Percentiles rank a stretch among this genome's conserved stretches.
Evolutionary conservation across 2,797 vertebrate genomes (phyloP).

Genomic region (Choloepus didactylus): DNA sequence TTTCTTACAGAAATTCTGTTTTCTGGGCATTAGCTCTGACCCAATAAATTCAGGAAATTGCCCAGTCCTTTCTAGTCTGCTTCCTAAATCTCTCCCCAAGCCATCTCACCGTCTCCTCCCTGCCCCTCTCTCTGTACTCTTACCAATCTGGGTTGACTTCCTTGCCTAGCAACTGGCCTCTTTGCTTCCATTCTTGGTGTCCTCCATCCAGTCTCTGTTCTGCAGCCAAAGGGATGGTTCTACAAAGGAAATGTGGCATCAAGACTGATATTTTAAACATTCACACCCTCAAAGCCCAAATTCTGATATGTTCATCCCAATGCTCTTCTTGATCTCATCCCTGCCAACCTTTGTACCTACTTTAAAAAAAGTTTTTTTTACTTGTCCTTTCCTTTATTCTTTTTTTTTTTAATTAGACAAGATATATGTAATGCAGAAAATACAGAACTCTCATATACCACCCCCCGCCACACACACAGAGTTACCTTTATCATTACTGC

Average conservation of each 20-base stretch:
- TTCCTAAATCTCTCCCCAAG: background rate
- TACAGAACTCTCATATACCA: too few relatives aligned
- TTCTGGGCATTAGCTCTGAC: background rate
- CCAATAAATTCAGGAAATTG: background rate
- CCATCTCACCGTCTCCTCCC: background rate
- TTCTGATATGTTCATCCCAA: background rate
- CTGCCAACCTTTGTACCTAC: background rate
- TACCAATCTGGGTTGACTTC: background rate
- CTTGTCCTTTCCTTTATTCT: too few relatives aligned
- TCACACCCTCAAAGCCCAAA: background rate
- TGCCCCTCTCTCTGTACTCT: rapidly evolving
- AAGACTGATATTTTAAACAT: background rate
- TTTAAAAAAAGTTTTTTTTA: too few relatives aligned
- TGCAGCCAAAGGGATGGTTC: background rate
- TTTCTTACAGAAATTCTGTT: conserved; percentile 2
- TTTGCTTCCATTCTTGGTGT: background rate
- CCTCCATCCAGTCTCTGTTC: background rate
- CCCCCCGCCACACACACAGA: too few relatives aligned
- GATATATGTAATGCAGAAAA: too few relatives aligned
- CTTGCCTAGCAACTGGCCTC: background rate
- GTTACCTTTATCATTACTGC: too few relatives aligned
- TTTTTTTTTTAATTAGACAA: too few relatives aligned
- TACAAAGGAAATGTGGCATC: background rate
- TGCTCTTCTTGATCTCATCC: background rate
- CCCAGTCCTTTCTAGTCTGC: background rate